Evolutionary conservation across 2,888 invertebrate genomes (phyloP), one percentile per base, ranked within the genome.

Genomic region (Frankliniella intonsa): DNA sequence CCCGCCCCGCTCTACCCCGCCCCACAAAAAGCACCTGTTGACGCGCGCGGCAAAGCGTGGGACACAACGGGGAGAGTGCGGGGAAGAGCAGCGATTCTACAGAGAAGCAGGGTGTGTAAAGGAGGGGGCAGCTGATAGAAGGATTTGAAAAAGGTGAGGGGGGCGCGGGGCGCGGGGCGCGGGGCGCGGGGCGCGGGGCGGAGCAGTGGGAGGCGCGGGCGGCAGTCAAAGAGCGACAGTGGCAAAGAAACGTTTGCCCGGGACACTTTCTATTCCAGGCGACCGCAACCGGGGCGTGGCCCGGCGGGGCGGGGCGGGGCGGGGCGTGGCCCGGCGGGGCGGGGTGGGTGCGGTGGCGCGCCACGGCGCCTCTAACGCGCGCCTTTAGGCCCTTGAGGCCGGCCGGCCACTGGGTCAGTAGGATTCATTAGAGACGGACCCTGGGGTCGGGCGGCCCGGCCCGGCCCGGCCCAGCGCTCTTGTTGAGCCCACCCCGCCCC

Each of bases 281-380:
- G 69, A 76, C 69, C 69, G 25, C 69, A 76, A 76, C 69, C 69
- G 22, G 69, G 69, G 69, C 69, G n/a, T n/a, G 69, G 69, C 69
- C 55, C 17, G 55, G 69, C 22, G 22, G 25, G 22, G 69, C 69
- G 22, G 22, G 69, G 8, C 69, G 69, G 25, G 12, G 69, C 22
- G 69, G 69, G 69, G 22, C 69, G 22, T 25, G 69, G 69, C 22
- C 10, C 25, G 69, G 69, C 69, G 22, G 25, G 14, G 55, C 55
- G 55, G 55, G 55, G 14, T 17, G 55, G 55, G 14, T 38, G 38
- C 38, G 38, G 55, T 19, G 69, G 22, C n/a, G 65, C 69, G n/a
- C 69, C 69, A 0, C 9, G 69, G 69, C 7, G 17, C 69, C 69
- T 38, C 38, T 38, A 38, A 38, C 38, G 38, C 38, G 38, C 38